These are phyloP conservation scores for Anarsia innoxiella DNA, from an alignment of 2,888 invertebrate species.

Conservation along the genomic window DNA sequence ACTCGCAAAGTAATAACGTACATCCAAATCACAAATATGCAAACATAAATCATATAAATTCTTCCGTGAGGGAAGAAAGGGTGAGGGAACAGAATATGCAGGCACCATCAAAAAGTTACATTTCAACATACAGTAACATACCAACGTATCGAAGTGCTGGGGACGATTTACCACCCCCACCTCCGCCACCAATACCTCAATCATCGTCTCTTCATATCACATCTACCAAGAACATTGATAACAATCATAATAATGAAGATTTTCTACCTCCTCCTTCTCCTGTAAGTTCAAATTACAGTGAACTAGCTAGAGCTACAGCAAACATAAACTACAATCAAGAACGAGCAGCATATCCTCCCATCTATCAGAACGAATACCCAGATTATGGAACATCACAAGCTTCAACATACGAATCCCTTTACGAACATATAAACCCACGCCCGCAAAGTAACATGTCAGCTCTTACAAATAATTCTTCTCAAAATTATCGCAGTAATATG, in stretches of 20 bases:
- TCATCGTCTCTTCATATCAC: slow-evolving; percentile 58
- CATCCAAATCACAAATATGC: slow-evolving; percentile 46
- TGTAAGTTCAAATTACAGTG: slow-evolving; percentile 93
- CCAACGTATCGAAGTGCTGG: slow-evolving; percentile 38
- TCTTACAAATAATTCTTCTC: slow-evolving; percentile 30
- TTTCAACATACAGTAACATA: slow-evolving; percentile 77
- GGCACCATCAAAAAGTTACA: slow-evolving; percentile 35
- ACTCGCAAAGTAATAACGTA: slow-evolving; percentile 19
- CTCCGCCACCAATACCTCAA: slow-evolving; percentile 73
- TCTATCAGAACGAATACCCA: slow-evolving; percentile 77
- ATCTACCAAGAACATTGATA: slow-evolving; percentile 56
- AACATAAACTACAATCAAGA: slow-evolving; percentile 67
- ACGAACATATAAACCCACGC: slow-evolving; percentile 93
- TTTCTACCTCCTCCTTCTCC: slow-evolving; percentile 90
- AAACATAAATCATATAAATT: slow-evolving; percentile 43
- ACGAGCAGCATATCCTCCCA: slow-evolving; percentile 79
- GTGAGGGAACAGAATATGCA: slow-evolving; percentile 32
- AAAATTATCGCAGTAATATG: slow-evolving; percentile 32
- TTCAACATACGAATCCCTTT: slow-evolving; percentile 89
- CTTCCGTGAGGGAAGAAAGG: too few relatives aligned
- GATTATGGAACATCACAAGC: slow-evolving; percentile 56
- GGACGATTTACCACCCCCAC: slow-evolving; percentile 72
- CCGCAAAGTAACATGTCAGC: slow-evolving; percentile 70
- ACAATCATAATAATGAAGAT: slow-evolving; percentile 74
- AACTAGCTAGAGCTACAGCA: slow-evolving; percentile 86